Base-by-base conservation (phyloP, 2,797 vertebrate genomes). In the Crenuchus spilurus region DNA sequence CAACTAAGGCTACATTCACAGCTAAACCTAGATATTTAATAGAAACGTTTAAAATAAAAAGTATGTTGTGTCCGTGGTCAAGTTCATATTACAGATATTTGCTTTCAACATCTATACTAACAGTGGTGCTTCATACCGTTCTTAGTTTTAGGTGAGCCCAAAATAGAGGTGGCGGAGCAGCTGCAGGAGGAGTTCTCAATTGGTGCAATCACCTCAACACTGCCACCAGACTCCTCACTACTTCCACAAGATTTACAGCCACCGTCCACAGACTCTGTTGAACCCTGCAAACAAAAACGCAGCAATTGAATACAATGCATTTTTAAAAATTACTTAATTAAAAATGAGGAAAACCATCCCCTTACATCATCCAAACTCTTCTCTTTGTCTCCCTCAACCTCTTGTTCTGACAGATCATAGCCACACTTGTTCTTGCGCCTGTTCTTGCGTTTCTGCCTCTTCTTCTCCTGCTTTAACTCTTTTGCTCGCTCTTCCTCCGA, bases 391-490 rank as follows among this genome's bases (percentile, higher is more conserved):
- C 83, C 76, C 73, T 93, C 91, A 82, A 92, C 94, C 80, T 80
- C 80, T 54, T 77, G 80, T 37, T 94, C 79, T 64, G 93, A 88
- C 75, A 92, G 86, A 80, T 97, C 94, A 76, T 95, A 96, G 31
- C 92, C 92, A 58, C 95, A 97, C 81, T 97, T 99, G 88, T 98
- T 99, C 94, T 97, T 98, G 86, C 97, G 91, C 3, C 97, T 90
- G 75, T 99, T 99, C 90, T 99, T 98, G 39, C 96, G 89, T 78
- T 99, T 99, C 84, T 97, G 97, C 67, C 97, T 93, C 82, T 98
- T 99, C 87, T 97, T 99, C 91, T 99, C 97, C 83, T 97, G 97
- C 80, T 98, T 98, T 3, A 99, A 93, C 86, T 98, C 97, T 87
- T 95, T 93, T 70, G 94, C 97, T 72, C 95, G 87, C 86, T 99